Evolutionary conservation across 2,113 vertebrate genomes (phyloP).

Genomic region (Ifrita kowaldi): DNA sequence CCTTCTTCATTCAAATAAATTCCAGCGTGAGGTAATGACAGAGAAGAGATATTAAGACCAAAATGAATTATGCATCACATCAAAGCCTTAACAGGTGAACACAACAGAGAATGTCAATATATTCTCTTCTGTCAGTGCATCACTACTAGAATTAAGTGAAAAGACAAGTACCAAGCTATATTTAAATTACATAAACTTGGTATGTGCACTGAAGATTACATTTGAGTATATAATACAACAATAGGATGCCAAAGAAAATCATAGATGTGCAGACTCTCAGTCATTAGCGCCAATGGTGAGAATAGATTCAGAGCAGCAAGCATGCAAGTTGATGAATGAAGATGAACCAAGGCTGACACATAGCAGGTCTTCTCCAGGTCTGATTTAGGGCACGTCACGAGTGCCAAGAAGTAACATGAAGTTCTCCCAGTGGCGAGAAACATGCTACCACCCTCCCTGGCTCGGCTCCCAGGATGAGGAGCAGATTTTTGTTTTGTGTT

Average conservation of each 20-base stretch:
- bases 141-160: not conserved
- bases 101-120: not conserved
- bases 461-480: not conserved
- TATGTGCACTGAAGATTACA: not conserved
- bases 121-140: not conserved
- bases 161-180: not conserved
- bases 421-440: not conserved
- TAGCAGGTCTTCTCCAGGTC: not conserved
- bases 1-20: not conserved
- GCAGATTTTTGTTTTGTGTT: not conserved
- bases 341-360: not conserved
- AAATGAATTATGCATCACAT: not conserved
- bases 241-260: not conserved
- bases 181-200: not conserved
- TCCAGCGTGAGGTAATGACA: not conserved
- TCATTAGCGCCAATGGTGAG: not conserved
- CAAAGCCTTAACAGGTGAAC: not conserved
- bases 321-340: not conserved
- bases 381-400: not conserved
- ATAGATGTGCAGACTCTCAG: not conserved
- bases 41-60: not conserved
- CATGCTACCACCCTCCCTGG: not conserved
- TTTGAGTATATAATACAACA: not conserved
- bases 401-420: not conserved
- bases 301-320: not conserved